Evolutionary conservation across 2,888 invertebrate species (phyloP).

Genomic region (Ceramica pisi): DNA sequence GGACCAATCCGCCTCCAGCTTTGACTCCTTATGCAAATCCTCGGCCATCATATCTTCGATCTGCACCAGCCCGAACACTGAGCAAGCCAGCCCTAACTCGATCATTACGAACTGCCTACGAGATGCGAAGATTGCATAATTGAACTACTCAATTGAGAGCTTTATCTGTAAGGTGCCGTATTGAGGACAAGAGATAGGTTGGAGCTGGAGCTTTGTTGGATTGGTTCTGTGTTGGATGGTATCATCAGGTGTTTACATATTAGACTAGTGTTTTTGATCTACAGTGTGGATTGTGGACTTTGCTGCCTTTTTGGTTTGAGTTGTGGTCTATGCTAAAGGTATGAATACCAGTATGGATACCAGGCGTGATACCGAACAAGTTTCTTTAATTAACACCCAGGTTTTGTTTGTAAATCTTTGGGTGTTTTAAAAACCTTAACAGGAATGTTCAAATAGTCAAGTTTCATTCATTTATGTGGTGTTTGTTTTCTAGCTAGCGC

Average conservation of each 20-base stretch:
- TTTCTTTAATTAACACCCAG: too few relatives aligned
- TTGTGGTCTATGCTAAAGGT: neutral
- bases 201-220: slow-evolving; percentile 38
- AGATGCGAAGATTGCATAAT: slow-evolving; percentile 71
- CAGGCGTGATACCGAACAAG: too few relatives aligned
- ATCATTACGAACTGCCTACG: slow-evolving; percentile 70
- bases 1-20: slow-evolving; percentile 37
- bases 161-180: slow-evolving; percentile 49
- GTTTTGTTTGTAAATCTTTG: too few relatives aligned
- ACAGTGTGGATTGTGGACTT: neutral
- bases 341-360: too few relatives aligned
- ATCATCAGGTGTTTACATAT: slow-evolving; percentile 40
- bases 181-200: slow-evolving; percentile 48
- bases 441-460: too few relatives aligned
- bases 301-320: neutral
- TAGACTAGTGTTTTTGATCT: slow-evolving; percentile 9
- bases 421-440: too few relatives aligned
- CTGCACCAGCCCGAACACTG: slow-evolving; percentile 39
- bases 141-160: slow-evolving; percentile 64
- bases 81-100: slow-evolving; percentile 55
- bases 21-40: slow-evolving; percentile 60
- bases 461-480: too few relatives aligned
- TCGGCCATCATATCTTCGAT: slow-evolving; percentile 62
- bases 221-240: slow-evolving; percentile 17
- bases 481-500: too few relatives aligned